Evolutionary conservation across 2,888 invertebrate species (phyloP).

Genomic region (Eupeodes latifasciatus): DNA sequence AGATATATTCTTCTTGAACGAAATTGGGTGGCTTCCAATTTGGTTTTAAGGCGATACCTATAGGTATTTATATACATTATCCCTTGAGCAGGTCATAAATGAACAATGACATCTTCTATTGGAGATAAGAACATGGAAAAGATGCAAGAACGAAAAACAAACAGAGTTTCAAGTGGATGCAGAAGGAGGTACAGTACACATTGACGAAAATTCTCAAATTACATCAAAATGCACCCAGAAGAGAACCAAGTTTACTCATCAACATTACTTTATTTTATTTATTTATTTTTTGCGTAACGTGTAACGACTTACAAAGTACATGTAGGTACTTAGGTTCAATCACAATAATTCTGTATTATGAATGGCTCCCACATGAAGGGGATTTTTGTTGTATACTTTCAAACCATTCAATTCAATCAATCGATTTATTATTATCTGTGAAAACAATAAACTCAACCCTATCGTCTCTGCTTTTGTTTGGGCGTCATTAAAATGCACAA

Average conservation of each 20-base stretch:
- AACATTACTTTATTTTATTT: background rate
- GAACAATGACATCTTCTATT: background rate
- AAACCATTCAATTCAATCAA: slow-evolving; percentile 31
- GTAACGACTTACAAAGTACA: background rate
- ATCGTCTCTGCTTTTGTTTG: slow-evolving; percentile 23
- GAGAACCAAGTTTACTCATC: slow-evolving; percentile 9
- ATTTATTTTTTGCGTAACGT: background rate
- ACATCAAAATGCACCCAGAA: slow-evolving; percentile 6
- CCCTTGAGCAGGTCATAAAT: background rate
- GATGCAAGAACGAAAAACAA: background rate
- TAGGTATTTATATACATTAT: background rate
- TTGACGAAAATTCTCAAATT: background rate
- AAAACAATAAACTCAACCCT: slow-evolving; percentile 39
- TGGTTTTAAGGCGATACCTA: background rate
- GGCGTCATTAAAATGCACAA: slow-evolving; percentile 63
- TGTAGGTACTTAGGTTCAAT: background rate
- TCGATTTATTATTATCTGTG: slow-evolving; percentile 42
- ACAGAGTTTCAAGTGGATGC: background rate
- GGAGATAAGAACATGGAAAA: background rate
- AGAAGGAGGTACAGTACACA: background rate
- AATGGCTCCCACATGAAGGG: background rate
- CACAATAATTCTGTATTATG: slow-evolving; percentile 10
- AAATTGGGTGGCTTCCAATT: background rate
- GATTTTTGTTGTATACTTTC: background rate
- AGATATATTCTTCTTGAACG: background rate